Conservation (phyloP, 64 coral and sea anemone genomes). For the Platygyra sinensis region DNA sequence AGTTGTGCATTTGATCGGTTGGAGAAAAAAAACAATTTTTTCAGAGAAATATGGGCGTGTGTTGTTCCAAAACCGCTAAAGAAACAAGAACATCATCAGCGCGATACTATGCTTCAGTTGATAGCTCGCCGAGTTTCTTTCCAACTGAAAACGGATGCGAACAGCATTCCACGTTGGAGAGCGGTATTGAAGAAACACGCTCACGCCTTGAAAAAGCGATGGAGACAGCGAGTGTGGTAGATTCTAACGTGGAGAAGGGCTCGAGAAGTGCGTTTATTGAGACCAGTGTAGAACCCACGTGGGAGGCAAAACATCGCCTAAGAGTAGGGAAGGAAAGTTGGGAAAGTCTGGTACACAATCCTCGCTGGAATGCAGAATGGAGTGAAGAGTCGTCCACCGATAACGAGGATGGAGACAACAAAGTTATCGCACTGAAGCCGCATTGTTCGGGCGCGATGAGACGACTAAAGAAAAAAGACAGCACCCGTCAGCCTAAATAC, state of each 20-base stretch:
- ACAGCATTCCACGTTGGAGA: neutral
- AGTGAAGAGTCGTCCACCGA: neutral
- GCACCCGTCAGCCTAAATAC: neutral
- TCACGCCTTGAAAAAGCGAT: neutral
- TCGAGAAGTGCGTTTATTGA: neutral
- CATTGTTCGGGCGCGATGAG: neutral
- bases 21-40: neutral
- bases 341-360: too few relatives aligned
- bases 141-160: neutral
- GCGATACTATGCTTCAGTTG: neutral
- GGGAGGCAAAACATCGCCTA: neutral
- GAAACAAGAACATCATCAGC: neutral
- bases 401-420: neutral
- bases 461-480: slow-evolving; percentile 7
- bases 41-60: neutral
- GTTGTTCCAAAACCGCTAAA: neutral
- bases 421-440: neutral
- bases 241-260: neutral
- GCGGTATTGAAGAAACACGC: too few relatives aligned
- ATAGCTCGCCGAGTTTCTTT: neutral
- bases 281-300: neutral
- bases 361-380: neutral
- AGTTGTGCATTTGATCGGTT: neutral
- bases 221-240: neutral
- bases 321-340: neutral